These are phyloP conservation scores for Drosophila helvetica DNA, from an alignment of 2,888 invertebrate genomes.

Conservation along the genomic window DNA sequence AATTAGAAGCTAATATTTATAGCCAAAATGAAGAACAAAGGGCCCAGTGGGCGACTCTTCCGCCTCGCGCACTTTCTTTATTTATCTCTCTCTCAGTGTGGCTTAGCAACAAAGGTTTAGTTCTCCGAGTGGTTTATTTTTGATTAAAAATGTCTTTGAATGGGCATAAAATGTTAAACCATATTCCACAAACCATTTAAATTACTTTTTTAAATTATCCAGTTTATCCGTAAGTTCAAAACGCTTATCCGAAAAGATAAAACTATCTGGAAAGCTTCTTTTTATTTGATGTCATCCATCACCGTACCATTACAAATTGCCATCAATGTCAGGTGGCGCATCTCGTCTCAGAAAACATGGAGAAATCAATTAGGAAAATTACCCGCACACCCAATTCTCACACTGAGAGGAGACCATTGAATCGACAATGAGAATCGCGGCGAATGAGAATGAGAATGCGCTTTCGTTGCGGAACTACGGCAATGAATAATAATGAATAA, in stretches of 20 bases:
- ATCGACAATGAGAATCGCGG: constrained; percentile 4
- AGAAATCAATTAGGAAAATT: constrained; percentile 59
- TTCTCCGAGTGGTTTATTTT: too few relatives aligned
- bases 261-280: too few relatives aligned
- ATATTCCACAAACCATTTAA: too few relatives aligned
- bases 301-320: not conserved
- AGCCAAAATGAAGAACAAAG: too few relatives aligned
- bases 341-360: constrained; percentile 7
- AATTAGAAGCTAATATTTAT: too few relatives aligned
- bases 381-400: constrained; percentile 46
- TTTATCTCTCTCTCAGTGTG: too few relatives aligned
- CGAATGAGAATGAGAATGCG: constrained; percentile 6
- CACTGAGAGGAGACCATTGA: not conserved
- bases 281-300: constrained; percentile 9
- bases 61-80: too few relatives aligned
- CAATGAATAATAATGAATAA: constrained; percentile 67
- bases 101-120: too few relatives aligned
- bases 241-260: not conserved
- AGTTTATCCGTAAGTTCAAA: not conserved
- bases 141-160: too few relatives aligned
- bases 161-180: too few relatives aligned
- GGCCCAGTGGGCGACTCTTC: too few relatives aligned
- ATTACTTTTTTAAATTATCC: not conserved
- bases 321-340: constrained; percentile 4
- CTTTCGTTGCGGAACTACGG: constrained; percentile 59